Percentiles rank a stretch among this genome's conserved stretches.
phyloP scores from a whole-genome alignment of 2,888 invertebrate genomes.

The Drosophila recens region DNA sequence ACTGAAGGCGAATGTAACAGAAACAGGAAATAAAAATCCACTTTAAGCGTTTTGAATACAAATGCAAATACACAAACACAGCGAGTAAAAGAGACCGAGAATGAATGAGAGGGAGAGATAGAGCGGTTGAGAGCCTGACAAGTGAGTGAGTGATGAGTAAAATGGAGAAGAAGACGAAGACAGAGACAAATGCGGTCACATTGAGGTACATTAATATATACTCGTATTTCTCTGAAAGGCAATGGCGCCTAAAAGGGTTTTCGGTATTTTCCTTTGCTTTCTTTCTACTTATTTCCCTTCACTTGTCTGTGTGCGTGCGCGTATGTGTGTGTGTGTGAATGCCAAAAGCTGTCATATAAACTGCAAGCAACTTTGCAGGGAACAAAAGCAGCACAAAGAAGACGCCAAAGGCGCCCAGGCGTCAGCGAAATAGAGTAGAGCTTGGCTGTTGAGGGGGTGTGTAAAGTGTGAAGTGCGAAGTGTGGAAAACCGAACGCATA shows the following conservation, averaged over 20 bases:
- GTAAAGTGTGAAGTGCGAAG: not conserved
- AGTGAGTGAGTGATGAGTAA: slow-evolving; percentile 66
- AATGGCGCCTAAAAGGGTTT: slow-evolving; percentile 68
- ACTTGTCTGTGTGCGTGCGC: slow-evolving; percentile 35
- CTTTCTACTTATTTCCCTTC: not conserved
- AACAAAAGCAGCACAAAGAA: slow-evolving; percentile 62
- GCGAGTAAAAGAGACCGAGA: not conserved
- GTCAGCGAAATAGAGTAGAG: slow-evolving; percentile 26
- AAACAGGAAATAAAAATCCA: slow-evolving; percentile 80
- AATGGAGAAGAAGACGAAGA: slow-evolving; percentile 23
- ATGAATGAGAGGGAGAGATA: slow-evolving; percentile 13
- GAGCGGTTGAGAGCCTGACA: slow-evolving; percentile 48
- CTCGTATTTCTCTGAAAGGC: slow-evolving; percentile 44
- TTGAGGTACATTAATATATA: slow-evolving; percentile 78
- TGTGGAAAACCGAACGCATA: slow-evolving; percentile 13
- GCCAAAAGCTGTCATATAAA: slow-evolving; percentile 63
- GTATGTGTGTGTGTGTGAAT: slow-evolving; percentile 41
- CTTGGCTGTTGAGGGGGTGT: not conserved
- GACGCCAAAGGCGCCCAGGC: slow-evolving; percentile 57
- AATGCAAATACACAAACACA: slow-evolving; percentile 67
- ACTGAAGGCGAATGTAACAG: slow-evolving; percentile 48
- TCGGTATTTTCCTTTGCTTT: slow-evolving; percentile 27
- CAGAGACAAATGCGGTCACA: slow-evolving; percentile 71
- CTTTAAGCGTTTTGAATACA: slow-evolving; percentile 80
- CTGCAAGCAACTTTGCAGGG: slow-evolving; percentile 60